Percentiles rank a stretch among this genome's conserved stretches.
phyloP scores from a whole-genome alignment of 1,140 invertebrate genomes.

The Reticulitermes speratus region DNA sequence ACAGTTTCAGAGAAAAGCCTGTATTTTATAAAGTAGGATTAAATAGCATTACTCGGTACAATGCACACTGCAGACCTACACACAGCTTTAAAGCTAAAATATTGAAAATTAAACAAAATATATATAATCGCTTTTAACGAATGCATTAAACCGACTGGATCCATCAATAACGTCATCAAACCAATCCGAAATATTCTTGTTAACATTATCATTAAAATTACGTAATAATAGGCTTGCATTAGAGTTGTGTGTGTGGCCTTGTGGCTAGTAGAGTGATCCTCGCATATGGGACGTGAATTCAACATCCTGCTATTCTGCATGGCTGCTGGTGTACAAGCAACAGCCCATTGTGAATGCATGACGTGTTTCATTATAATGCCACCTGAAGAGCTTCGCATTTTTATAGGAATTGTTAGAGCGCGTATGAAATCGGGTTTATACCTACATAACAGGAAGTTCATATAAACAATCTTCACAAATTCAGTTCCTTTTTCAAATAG shows the following conservation, averaged over 20 bases:
- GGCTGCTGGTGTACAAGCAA: too few species aligned
- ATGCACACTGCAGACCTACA: background rate
- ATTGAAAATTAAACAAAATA: constrained; percentile 6
- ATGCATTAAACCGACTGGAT: background rate
- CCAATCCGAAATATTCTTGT: too few species aligned
- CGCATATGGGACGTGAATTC: too few species aligned
- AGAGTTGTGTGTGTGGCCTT: background rate
- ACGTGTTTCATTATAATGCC: too few species aligned
- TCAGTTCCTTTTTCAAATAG: too few species aligned
- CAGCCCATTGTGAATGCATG: too few species aligned
- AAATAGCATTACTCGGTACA: background rate
- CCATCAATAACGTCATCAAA: background rate
- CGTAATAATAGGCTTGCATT: background rate
- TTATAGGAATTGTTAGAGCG: too few species aligned
- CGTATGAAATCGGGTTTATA: too few species aligned
- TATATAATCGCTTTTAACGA: background rate
- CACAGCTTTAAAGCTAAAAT: background rate
- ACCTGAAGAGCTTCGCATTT: too few species aligned
- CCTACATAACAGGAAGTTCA: too few species aligned
- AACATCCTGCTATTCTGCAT: too few species aligned
- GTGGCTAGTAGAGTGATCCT: background rate
- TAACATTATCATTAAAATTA: background rate
- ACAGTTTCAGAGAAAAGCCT: background rate
- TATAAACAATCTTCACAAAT: too few species aligned
- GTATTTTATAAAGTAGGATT: background rate